Evolutionary conservation across 2,113 vertebrate species (phyloP).

Genomic region (Trichomycterus rosablanca): DNA sequence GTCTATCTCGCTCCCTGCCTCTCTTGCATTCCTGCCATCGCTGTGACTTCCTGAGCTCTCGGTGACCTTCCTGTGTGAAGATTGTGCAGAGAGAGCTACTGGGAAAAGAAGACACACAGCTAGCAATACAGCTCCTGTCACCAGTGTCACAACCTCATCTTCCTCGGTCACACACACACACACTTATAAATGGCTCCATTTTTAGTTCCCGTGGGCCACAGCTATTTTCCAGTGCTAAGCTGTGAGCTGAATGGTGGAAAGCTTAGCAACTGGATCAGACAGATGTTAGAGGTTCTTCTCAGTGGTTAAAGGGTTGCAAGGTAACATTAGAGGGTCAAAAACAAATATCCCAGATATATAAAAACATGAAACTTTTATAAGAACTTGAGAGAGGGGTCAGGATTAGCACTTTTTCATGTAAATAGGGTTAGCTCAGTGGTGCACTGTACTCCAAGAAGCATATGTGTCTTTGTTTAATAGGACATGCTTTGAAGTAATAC

Average conservation of each 20-base stretch:
- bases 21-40: neutral
- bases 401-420: no score
- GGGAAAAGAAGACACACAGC: conserved; percentile 10
- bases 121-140: conserved; percentile 14
- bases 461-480: no score
- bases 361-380: no score
- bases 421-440: no score
- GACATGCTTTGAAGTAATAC: no score
- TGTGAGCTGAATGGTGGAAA: conserved; percentile 6
- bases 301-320: no score
- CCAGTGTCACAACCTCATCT: conserved; percentile 28
- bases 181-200: conserved; percentile 14
- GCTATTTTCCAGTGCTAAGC: conserved; percentile 8
- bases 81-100: conserved; percentile 17
- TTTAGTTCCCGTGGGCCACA: conserved; percentile 16
- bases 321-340: no score
- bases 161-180: conserved; percentile 4
- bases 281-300: conserved; percentile 13
- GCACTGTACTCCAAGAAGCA: no score
- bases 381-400: no score
- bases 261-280: no score
- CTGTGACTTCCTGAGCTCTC: neutral
- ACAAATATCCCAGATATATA: no score
- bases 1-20: neutral
- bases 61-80: conserved; percentile 20